Evolutionary conservation across 2,888 invertebrate genomes (phyloP).

Genomic region (Mycogona germanica): DNA sequence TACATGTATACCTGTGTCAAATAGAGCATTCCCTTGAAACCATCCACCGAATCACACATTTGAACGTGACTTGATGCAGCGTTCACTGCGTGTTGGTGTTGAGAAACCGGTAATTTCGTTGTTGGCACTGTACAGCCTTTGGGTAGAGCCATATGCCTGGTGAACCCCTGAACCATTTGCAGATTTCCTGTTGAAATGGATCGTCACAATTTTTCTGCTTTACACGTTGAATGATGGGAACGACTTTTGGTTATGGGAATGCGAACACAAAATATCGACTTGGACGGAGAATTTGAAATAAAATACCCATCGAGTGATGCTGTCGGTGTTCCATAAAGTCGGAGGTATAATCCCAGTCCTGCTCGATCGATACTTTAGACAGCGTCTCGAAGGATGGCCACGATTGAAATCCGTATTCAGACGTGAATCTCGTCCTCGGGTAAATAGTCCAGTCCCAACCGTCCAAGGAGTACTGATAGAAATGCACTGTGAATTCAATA

Average conservation of each 20-base stretch:
- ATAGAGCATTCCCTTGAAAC: slow-evolving; percentile 33
- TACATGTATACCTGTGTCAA: slow-evolving; percentile 38
- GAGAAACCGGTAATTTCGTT: background rate
- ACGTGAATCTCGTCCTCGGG: slow-evolving; percentile 39
- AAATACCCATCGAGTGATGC: slow-evolving; percentile 40
- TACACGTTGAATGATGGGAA: too few relatives aligned
- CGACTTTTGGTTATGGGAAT: too few relatives aligned
- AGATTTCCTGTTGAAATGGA: slow-evolving; percentile 21
- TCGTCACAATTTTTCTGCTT: too few relatives aligned
- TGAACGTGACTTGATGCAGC: background rate
- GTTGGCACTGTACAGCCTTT: slow-evolving; percentile 40
- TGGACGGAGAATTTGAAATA: background rate
- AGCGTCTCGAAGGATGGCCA: slow-evolving; percentile 35
- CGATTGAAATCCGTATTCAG: slow-evolving; percentile 43
- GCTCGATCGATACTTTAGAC: slow-evolving; percentile 28
- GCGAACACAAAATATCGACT: slow-evolving; percentile 19
- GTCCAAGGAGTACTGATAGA: slow-evolving; percentile 32
- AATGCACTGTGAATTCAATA: too few relatives aligned
- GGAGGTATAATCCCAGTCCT: slow-evolving; percentile 28
- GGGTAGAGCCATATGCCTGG: slow-evolving; percentile 46
- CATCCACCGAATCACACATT: slow-evolving; percentile 24
- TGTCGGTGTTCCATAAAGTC: slow-evolving; percentile 35
- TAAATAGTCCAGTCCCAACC: slow-evolving; percentile 35
- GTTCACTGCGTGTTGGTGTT: background rate
- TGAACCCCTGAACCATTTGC: slow-evolving; percentile 33